These are phyloP conservation scores for Charanyca ferruginea DNA, from an alignment of 2,888 invertebrate species.

Conservation along the genomic window DNA sequence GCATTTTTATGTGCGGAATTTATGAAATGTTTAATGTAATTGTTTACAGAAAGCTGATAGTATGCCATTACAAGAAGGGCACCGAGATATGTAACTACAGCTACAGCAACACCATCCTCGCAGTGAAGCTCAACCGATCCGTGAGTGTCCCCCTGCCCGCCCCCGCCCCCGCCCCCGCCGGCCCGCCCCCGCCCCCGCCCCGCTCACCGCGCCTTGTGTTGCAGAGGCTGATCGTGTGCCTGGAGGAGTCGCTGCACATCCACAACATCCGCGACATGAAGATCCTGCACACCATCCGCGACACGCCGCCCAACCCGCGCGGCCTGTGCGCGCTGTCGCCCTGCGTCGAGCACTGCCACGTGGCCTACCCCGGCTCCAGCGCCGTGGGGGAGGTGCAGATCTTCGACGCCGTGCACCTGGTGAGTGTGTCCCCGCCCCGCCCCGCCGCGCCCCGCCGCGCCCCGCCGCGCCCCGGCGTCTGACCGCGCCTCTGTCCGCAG, in stretches of 20 bases:
- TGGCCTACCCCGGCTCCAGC: slow-evolving; percentile 99
- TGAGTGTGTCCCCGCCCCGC: slow-evolving; percentile 77
- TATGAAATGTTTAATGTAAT: not conserved
- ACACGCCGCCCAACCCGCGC: slow-evolving; percentile 98
- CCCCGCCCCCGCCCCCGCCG: not conserved
- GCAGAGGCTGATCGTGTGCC: slow-evolving; percentile 98
- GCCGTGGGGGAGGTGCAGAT: slow-evolving; percentile 98
- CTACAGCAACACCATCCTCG: slow-evolving; percentile 98
- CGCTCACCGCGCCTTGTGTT: slow-evolving; percentile 39
- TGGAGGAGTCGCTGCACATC: slow-evolving; percentile 99
- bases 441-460: not conserved
- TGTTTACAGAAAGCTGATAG: slow-evolving; percentile 93
- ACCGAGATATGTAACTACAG: slow-evolving; percentile 99
- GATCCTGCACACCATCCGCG: slow-evolving; percentile 99
- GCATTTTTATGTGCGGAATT: too few relatives aligned
- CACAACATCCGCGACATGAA: slow-evolving; percentile 99
- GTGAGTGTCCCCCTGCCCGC: too few relatives aligned
- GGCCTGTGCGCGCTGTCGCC: slow-evolving; percentile 98
- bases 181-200: not conserved
- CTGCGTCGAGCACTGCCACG: slow-evolving; percentile 97
- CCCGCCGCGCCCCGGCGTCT: not conserved
- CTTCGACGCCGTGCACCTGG: slow-evolving; percentile 97
- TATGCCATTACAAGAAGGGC: slow-evolving; percentile 99
- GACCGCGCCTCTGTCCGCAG: slow-evolving; percentile 81
- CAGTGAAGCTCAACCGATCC: slow-evolving; percentile 98